Conservation (phyloP, 2,797 vertebrate species). For the Dryobates pubescens region DNA sequence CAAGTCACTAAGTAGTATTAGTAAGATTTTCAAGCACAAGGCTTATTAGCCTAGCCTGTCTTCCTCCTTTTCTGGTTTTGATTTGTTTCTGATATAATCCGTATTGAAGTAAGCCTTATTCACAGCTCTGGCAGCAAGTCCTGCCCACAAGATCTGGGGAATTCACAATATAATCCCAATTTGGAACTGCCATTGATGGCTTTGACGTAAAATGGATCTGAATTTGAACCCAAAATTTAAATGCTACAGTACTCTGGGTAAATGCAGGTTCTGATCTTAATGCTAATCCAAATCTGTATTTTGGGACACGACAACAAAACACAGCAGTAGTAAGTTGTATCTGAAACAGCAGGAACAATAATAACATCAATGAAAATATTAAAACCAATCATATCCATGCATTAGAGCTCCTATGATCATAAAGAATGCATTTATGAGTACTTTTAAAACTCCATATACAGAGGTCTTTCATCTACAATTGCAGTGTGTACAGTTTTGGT, state of each 20-base stretch:
- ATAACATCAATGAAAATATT: neutral
- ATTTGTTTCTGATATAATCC: neutral
- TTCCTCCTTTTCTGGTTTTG: neutral
- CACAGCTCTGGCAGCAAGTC: neutral
- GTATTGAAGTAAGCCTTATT: neutral
- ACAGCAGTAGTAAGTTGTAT: neutral
- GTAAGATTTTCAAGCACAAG: conserved; percentile 12
- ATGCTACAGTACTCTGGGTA: neutral
- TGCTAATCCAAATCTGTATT: neutral
- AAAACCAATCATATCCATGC: neutral
- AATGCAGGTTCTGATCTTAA: neutral
- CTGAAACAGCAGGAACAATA: conserved; percentile 9
- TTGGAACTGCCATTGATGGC: neutral
- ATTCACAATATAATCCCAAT: neutral
- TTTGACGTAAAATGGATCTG: neutral
- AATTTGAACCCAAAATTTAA: neutral
- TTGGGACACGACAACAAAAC: neutral
- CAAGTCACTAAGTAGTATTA: neutral
- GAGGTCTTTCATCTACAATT: neutral
- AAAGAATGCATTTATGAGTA: conserved; percentile 25
- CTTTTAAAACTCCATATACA: neutral
- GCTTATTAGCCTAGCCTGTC: neutral
- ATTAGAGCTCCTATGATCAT: neutral
- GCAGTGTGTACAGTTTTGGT: neutral
- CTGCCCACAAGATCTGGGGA: neutral